Evolutionary conservation across 2,888 invertebrate genomes (phyloP).

Genomic region (Arrhopalites spinosus): DNA sequence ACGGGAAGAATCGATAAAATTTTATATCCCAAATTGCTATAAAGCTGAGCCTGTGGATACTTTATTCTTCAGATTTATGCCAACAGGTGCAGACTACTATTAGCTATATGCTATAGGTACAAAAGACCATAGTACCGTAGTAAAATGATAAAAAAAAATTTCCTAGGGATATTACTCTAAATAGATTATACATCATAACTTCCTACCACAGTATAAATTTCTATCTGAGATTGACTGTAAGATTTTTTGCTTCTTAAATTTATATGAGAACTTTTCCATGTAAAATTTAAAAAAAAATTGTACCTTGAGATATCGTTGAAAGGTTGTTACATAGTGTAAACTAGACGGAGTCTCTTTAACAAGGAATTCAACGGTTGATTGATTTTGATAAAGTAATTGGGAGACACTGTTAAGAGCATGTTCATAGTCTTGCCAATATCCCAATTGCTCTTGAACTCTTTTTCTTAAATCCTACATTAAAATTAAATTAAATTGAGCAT

Average conservation of each 20-base stretch:
- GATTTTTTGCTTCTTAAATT: background rate
- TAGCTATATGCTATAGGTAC: too few relatives aligned
- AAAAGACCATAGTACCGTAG: background rate
- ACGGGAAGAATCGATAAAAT: too few relatives aligned
- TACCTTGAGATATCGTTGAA: slow-evolving; percentile 51
- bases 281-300: background rate
- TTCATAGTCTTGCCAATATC: slow-evolving; percentile 54
- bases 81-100: too few relatives aligned
- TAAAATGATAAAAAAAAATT: too few relatives aligned
- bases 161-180: too few relatives aligned
- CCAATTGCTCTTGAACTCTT: slow-evolving; percentile 53
- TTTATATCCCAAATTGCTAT: too few relatives aligned
- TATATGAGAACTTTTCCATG: background rate
- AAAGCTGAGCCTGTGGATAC: too few relatives aligned
- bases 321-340: slow-evolving; percentile 43
- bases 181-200: too few relatives aligned
- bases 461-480: slow-evolving; percentile 49
- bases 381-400: slow-evolving; percentile 48
- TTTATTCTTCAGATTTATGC: too few relatives aligned
- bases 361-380: slow-evolving; percentile 52
- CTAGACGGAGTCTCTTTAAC: slow-evolving; percentile 48
- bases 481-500: too few relatives aligned
- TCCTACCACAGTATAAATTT: too few relatives aligned
- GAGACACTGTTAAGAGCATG: slow-evolving; percentile 46
- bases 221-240: too few relatives aligned